Evolutionary conservation across 2,888 invertebrate genomes (phyloP), one percentile per base, ranked within the genome.

Genomic region (Pimpla rufipes): DNA sequence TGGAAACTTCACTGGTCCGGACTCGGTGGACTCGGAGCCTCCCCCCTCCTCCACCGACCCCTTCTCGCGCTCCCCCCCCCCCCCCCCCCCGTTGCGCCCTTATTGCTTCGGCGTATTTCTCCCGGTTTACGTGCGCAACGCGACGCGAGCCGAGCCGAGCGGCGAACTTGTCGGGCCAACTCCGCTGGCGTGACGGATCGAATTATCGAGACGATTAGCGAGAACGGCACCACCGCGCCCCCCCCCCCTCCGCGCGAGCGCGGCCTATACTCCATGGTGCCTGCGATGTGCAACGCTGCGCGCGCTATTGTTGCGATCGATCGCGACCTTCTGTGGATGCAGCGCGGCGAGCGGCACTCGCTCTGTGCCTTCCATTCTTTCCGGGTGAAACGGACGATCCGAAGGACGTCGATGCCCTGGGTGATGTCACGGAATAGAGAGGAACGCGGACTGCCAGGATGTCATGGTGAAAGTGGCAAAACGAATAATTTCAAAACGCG

Each of bases 191-290:
- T 84, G 81, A 81, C 79, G 79, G 77, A 85, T 85, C 81, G 83
- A 85, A 85, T 85, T 83, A 84, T 79, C 84, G 77, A 83, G 83
- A 80, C 83, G 83, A 80, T 83, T 77, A 80, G 80, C 80, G 77
- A 74, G 73, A 83, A 80, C 42, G 21, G 57, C 59, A 76, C 52
- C 29, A 5, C 29, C 29, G 29, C 29, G 29, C 29, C 29, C 3
- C 29, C 5, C 3, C 29, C 5, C 3, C 29, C 5, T 2, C 29
- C 3, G 2, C 5, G 29, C 29, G 29, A 5, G 5, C 59, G 66
- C 59, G 66, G 50, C 66, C 45, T 42, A 66, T 52, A 66, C 59
- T n/a, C n/a, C 66, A 47, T 76, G 67, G 50, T 66, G 71, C 55
- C 62, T 2, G 5, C 76, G 42, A 73, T 76, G 42, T 42, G 42